Conservation (phyloP, 2,113 vertebrate genomes). For the Gymnogyps californianus region DNA sequence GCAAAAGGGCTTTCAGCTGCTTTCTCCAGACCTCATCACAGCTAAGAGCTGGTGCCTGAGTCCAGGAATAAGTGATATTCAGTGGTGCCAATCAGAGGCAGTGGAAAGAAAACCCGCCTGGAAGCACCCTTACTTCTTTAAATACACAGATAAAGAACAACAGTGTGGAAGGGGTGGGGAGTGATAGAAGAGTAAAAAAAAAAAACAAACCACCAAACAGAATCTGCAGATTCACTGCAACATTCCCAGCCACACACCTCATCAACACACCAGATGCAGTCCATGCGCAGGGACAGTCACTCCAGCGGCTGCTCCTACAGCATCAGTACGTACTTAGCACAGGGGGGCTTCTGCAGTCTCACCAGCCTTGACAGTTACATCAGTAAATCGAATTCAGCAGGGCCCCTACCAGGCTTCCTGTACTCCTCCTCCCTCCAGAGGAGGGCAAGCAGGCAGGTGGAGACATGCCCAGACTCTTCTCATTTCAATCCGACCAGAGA, state of each 20-base stretch:
- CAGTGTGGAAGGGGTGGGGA: not conserved
- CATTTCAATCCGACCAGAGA: not conserved
- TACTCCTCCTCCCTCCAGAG: not conserved
- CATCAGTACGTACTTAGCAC: not conserved
- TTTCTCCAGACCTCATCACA: not conserved
- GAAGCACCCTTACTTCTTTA: not conserved
- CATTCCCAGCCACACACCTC: not conserved
- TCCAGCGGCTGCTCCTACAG: not conserved
- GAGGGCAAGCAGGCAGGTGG: not conserved
- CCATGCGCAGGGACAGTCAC: not conserved
- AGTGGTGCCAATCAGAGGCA: not conserved
- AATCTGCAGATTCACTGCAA: not conserved
- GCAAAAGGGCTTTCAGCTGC: not conserved
- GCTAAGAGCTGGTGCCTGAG: not conserved
- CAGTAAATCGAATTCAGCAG: not conserved
- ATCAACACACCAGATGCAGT: not conserved
- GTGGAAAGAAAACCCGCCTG: not conserved
- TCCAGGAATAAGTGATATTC: not conserved
- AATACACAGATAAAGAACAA: not conserved
- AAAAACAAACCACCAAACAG: not conserved
- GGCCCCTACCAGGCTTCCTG: not conserved
- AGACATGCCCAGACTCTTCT: not conserved
- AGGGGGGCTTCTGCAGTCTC: not conserved
- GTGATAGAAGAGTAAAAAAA: accelerated
- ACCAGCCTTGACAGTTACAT: not conserved